A percentile compares a stretch with the other conserved stretches of the same genome.
Conservation (phyloP, 2,113 vertebrate genomes). For the Pongo pygmaeus region DNA sequence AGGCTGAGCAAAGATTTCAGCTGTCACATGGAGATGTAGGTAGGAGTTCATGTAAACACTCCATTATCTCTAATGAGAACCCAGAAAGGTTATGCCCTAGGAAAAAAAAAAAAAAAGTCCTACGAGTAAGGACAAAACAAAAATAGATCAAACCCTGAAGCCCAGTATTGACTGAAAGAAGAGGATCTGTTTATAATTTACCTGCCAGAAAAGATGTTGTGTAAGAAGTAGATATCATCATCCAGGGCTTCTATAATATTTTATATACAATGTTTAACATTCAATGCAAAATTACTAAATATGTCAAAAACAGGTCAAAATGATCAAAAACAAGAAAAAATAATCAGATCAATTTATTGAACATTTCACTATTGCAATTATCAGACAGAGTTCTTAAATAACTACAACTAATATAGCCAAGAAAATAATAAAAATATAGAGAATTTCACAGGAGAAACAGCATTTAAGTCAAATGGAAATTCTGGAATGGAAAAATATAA, state of each 20-base stretch:
- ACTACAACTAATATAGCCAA: background rate
- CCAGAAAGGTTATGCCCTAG: background rate
- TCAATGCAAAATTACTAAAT: background rate
- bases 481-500: background rate
- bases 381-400: background rate
- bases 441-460: background rate
- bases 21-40: background rate
- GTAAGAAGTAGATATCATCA: background rate
- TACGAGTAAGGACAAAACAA: background rate
- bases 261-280: background rate
- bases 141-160: slow-evolving; percentile 1
- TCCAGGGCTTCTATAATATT: background rate
- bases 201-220: background rate
- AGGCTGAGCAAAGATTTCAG: background rate
- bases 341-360: background rate
- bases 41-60: background rate
- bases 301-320: background rate
- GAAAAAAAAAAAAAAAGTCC: background rate
- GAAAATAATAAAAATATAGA: background rate
- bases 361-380: background rate
- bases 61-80: background rate
- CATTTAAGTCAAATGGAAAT: background rate
- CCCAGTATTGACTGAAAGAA: background rate
- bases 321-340: background rate
- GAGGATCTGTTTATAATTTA: background rate